Conservation (phyloP, 2,113 vertebrate genomes). For the Cephalopholis sonnerati region DNA sequence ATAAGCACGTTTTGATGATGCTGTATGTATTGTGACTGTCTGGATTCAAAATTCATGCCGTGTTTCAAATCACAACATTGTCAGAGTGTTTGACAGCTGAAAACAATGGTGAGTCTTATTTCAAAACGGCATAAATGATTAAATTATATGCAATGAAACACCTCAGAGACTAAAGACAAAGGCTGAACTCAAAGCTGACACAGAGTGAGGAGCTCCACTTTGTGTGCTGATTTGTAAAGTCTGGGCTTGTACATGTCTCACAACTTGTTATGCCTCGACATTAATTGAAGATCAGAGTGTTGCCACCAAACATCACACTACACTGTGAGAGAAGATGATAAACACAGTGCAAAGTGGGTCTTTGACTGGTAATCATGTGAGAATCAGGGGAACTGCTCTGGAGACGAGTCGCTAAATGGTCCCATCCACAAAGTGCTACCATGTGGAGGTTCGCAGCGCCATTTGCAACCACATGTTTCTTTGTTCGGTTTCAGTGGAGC, state of each 20-base stretch:
- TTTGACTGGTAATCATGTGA: conserved; percentile 37
- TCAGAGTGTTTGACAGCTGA: neutral
- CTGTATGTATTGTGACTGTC: neutral
- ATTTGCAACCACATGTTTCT: conserved; percentile 62
- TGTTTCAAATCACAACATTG: neutral
- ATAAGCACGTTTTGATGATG: neutral
- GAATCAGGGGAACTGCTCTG: conserved; percentile 36
- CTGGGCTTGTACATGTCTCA: conserved; percentile 9
- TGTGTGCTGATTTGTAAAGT: conserved; percentile 3
- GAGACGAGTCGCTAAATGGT: conserved; percentile 54
- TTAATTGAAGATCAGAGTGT: conserved; percentile 62
- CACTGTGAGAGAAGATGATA: conserved; percentile 37
- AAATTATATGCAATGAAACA: conserved; percentile 7
- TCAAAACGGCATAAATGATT: conserved; percentile 25
- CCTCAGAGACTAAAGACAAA: conserved; percentile 36
- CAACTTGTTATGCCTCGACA: conserved; percentile 22
- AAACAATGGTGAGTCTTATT: conserved; percentile 10
- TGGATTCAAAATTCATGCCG: neutral
- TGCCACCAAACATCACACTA: conserved; percentile 30
- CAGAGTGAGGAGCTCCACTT: neutral
- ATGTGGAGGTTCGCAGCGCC: conserved; percentile 54
- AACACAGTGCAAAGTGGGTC: conserved; percentile 34
- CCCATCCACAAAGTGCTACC: conserved; percentile 64
- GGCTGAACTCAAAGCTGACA: conserved; percentile 11
- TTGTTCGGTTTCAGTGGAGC: conserved; percentile 67